Conservation (phyloP, 2,797 vertebrate genomes). For the Natrix natrix region DNA sequence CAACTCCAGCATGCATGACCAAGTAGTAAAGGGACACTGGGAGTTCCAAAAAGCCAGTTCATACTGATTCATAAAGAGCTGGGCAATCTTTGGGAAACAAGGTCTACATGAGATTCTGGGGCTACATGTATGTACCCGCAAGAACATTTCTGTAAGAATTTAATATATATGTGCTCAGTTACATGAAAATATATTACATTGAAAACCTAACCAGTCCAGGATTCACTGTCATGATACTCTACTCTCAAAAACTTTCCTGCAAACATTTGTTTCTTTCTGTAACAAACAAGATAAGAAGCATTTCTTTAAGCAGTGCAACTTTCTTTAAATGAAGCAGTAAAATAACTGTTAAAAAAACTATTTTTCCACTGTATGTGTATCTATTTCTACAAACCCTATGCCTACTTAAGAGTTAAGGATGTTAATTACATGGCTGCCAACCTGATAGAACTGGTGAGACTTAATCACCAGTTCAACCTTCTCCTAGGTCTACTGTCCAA, state of each 20-base stretch:
- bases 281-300: not conserved
- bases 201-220: not conserved
- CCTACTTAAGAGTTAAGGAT: not conserved
- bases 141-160: not conserved
- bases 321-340: not conserved
- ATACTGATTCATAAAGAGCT: not conserved
- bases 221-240: not conserved
- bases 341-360: not conserved
- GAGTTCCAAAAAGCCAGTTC: not conserved
- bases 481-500: not conserved
- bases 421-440: not conserved
- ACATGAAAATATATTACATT: not conserved
- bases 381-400: not conserved
- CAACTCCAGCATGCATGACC: not conserved
- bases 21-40: not conserved
- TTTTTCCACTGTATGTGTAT: not conserved
- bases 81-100: not conserved
- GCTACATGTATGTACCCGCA: not conserved
- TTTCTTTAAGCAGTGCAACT: not conserved
- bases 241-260: not conserved
- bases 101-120: not conserved
- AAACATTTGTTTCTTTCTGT: not conserved
- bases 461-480: not conserved
- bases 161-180: not conserved
- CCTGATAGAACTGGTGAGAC: not conserved